These are phyloP conservation scores for Amphipyra berbera DNA, from an alignment of 2,888 invertebrate species.

Conservation along the genomic window DNA sequence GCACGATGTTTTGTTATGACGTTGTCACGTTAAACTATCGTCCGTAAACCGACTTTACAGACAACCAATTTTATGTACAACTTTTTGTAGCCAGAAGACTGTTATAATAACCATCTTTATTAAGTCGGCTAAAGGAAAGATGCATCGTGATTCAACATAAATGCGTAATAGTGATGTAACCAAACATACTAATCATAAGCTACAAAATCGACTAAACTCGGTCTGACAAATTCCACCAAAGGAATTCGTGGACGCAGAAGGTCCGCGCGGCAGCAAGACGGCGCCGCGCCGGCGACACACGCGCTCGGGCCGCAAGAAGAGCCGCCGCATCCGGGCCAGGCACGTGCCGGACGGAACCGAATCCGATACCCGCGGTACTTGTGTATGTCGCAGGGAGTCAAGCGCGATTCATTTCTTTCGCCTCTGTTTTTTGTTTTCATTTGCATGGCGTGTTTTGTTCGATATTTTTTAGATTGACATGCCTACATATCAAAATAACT, in stretches of 20 bases:
- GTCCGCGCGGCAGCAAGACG: constrained; percentile 49
- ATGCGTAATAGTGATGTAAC: not conserved
- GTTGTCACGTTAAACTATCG: too few species aligned
- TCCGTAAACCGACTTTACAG: too few species aligned
- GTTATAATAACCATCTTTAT: too few species aligned
- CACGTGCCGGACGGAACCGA: constrained; percentile 9
- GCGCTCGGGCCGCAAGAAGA: constrained; percentile 81
- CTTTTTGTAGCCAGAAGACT: too few species aligned
- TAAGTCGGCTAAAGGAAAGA: not conserved
- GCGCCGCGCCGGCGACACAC: constrained; percentile 75
- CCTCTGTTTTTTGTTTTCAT: constrained; percentile 15
- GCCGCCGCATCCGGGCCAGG: constrained; percentile 66
- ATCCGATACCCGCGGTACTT: constrained; percentile 29
- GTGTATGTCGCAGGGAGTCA: constrained; percentile 54
- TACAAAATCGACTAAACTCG: constrained; percentile 28
- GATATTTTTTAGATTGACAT: not conserved
- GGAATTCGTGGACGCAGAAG: constrained; percentile 23
- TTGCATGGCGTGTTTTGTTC: constrained; percentile 35
- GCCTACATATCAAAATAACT: too few species aligned
- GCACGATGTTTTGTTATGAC: too few species aligned
- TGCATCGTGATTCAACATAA: not conserved
- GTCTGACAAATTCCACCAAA: constrained; percentile 26
- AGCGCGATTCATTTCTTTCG: constrained; percentile 7
- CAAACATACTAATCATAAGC: constrained; percentile 4
- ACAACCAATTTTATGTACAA: too few species aligned